Evolutionary conservation across 2,888 invertebrate species (phyloP), one percentile per base, ranked within the genome.

Genomic region (Epirrhoe tristata): DNA sequence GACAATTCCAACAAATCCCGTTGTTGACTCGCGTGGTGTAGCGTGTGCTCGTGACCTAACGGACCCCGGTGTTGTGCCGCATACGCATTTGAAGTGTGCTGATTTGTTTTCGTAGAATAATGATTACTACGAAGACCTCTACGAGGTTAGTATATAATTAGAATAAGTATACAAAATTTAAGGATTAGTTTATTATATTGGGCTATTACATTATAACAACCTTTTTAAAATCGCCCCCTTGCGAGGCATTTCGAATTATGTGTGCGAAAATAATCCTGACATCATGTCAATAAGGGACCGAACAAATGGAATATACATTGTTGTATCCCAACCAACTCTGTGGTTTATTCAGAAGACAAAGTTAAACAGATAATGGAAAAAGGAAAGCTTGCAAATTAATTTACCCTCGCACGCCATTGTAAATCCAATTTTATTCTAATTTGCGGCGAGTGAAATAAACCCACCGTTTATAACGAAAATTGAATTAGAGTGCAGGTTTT

Each of bases 21-120:
- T 85, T 84, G 77, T 62, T 32, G 58, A 74, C 77, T 81, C 77
- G 78, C 78, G 78, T 77, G 75, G 77, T 72, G 79, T 87, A 79
- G 82, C 83, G 86, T 85, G 82, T 80, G 80, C 77, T 81, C 81
- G 82, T 81, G 76, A 81, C 78, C 77, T 85, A 84, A 86, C 86
- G 83, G 85, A 58, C 69, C 74, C 58, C 67, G 67, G 71, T 70
- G 77, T 77, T 74, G 69, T 58, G 62, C 73, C 60, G 63, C 71
- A 69, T 72, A 75, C 71, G 71, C 74, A 74, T 77, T 73, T 74
- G 66, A 74, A 71, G 67, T 72, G 74, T 75, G 70, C 74, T 73
- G 73, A 74, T 76, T 74, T 73, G 74, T 72, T 77, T 76, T 78
- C 71, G 62, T 71, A 63, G 70, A 77, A 77, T 71, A 80, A 77